Evolutionary conservation across 2,797 vertebrate genomes (phyloP).

Genomic region (Dallia pectoralis): DNA sequence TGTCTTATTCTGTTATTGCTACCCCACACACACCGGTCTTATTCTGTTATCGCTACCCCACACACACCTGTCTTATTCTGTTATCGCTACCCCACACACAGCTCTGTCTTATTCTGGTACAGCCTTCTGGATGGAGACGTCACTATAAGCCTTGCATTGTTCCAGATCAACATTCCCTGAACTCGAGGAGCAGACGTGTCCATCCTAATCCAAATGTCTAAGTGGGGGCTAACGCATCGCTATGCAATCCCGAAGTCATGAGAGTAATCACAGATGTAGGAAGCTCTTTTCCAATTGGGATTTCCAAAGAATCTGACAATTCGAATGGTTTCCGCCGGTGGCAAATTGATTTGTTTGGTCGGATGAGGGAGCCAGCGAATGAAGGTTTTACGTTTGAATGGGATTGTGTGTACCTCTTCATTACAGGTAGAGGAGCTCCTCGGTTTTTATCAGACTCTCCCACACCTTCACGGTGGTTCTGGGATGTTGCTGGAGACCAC

Average conservation of each 20-base stretch:
- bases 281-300: background rate
- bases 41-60: too few species aligned
- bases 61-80: too few species aligned
- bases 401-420: background rate
- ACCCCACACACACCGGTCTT: too few species aligned
- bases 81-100: background rate
- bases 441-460: constrained; percentile 27
- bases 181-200: constrained; percentile 1
- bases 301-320: background rate
- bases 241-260: constrained; percentile 62
- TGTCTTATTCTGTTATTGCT: too few species aligned
- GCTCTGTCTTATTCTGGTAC: constrained; percentile 15
- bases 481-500: constrained; percentile 57
- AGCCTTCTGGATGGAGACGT: background rate
- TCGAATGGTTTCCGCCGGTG: constrained; percentile 11
- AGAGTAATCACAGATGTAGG: constrained; percentile 37
- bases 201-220: background rate
- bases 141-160: constrained; percentile 22
- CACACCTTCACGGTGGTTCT: constrained; percentile 52
- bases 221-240: constrained; percentile 32
- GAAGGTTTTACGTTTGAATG: constrained; percentile 39
- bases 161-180: constrained; percentile 10
- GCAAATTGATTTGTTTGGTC: constrained; percentile 31
- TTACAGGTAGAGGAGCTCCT: constrained; percentile 13
- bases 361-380: constrained; percentile 11